Evolutionary conservation across 2,113 vertebrate species (phyloP), one percentile per base, ranked within the genome.

Genomic region (Panthera tigris): DNA sequence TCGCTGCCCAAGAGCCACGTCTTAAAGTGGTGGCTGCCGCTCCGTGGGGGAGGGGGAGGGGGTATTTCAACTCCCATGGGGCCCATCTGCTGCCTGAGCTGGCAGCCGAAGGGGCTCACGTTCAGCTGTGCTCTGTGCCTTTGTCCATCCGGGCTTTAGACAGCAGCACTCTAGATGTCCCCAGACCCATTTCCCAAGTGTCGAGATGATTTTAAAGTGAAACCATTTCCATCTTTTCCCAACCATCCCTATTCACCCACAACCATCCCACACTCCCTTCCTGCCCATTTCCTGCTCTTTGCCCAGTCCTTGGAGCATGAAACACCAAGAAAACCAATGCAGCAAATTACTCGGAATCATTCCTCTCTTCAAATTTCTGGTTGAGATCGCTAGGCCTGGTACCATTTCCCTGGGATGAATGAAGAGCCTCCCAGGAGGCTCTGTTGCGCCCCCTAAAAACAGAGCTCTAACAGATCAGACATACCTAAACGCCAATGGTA

Each of bases 121-220:
- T 33, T 89, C 65, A 68, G 39, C 39, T 39, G 50, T 65, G n/a
- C 63, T 55, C 82, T 73, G 83, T 33, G 50, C 7, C 7, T 48
- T 61, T 55, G 6, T 10, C 29, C 16, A n/a, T 13, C 33, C 45
- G 68, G 52, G 19, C 33, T 68, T 79, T 36, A 31, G 63, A 21
- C 4, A 16, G 74, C 27, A 31, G 31, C 29, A 85, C 76, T 41
- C 65, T 50, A 71, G 23, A 45, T 10, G 57, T 33, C 45, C 36
- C 36, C 27, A 21, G 52, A 16, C 39, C 21, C 68, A 82, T 16
- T 66, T 55, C 68, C 33, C 15, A 31, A 48, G 21, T 55, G 48
- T 31, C 57, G 57, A 61, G 52, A 41, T 87, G 78, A 41, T 95
- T 97, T 78, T 39, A 85, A 92, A 95, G 74, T 12, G 13, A 95